Conservation (phyloP, 2,113 vertebrate species). For the Otus sunia region DNA sequence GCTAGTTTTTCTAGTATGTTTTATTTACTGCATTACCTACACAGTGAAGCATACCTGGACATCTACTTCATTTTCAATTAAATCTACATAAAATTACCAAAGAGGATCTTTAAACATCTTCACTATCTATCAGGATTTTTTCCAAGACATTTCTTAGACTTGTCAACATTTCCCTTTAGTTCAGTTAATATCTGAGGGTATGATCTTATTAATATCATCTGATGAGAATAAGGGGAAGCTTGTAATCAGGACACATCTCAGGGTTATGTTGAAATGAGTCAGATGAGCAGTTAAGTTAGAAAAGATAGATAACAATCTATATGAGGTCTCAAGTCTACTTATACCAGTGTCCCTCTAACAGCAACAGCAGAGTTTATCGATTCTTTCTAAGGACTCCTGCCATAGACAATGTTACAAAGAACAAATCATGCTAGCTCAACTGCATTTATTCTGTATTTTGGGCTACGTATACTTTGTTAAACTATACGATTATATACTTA, state of each 20-base stretch:
- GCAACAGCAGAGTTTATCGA: background rate
- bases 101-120: background rate
- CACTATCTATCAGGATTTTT: background rate
- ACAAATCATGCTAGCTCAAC: background rate
- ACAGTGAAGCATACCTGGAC: background rate
- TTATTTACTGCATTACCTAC: background rate
- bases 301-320: background rate
- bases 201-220: background rate
- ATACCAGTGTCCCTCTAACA: background rate
- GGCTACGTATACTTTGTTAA: background rate
- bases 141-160: background rate
- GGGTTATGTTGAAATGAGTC: background rate
- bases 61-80: background rate
- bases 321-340: background rate
- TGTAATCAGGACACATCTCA: background rate
- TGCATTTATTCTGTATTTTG: background rate
- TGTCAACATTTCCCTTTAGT: background rate
- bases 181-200: background rate
- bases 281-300: background rate
- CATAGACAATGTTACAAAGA: background rate
- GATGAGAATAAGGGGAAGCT: background rate
- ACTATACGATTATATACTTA: background rate
- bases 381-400: background rate
- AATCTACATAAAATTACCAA: background rate
- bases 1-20: background rate